Evolutionary conservation across 2,113 vertebrate species (phyloP), one percentile per base, ranked within the genome.

Genomic region (Apus apus): DNA sequence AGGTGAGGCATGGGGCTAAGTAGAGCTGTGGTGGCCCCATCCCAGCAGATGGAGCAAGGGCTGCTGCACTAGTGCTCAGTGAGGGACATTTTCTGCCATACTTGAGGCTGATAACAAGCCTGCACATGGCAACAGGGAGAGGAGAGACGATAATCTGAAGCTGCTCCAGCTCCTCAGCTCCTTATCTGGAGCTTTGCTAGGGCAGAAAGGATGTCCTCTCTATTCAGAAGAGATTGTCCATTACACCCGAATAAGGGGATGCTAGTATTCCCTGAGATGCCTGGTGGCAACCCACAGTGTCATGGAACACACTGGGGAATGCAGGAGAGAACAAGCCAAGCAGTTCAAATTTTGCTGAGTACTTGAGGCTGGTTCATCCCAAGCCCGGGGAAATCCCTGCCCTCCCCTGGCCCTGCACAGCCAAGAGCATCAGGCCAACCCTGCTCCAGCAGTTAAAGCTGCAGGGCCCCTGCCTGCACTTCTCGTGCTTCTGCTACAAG

Each of bases 81-180:
- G 19, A 66, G 13, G n/a, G 32, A 6, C 6, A 1, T 23, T 36
- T 79, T 38, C 34, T 50, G 18, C 29, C 27, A 46, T 48, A 13
- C 27, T 27, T 30, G 34, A 36, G 60, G 11, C 34, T 29, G 17
- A 6, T 48, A 29, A 23, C 8, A 34, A 54, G 43, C 17, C 48
- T 58, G 58, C 10, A 15, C 1, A 6, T 48, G 76, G 53, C 38
- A 40, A 5, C 0, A 0, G 21, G 18, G 32, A 64, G 85, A 50
- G 30, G 23, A 71, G 29, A 17, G 8, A 15, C 6, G 10, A 12
- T 38, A 4, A 18, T 26, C 27, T 23, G 26, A 56, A 18, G 54
- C 38, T 66, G 19, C 20, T 61, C 6, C 32, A n/a, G 26, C 45
- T 61, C 34, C 34, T 48, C n/a, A 54, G 19, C 26, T 70, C 23